A percentile compares a stretch with the other conserved stretches of the same genome.
Evolutionary conservation across 2,797 vertebrate genomes (phyloP).

Genomic region (Diceros bicornis): DNA sequence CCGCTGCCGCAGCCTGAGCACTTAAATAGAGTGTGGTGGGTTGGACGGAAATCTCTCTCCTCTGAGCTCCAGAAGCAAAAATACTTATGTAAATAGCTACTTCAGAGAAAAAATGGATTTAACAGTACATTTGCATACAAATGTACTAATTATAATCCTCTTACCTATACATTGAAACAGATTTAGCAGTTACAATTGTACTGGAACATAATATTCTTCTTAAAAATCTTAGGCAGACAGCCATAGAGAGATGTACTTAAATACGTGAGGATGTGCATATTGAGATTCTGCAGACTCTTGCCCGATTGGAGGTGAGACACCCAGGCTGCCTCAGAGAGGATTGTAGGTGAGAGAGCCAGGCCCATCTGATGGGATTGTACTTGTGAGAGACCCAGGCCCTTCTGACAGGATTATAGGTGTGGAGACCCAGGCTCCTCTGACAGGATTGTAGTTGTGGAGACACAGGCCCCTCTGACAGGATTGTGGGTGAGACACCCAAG

Average conservation of each 20-base stretch:
- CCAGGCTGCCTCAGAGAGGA: rapidly evolving
- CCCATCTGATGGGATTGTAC: too few species aligned
- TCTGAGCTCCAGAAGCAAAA: background rate
- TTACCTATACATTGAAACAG: background rate
- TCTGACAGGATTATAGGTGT: too few species aligned
- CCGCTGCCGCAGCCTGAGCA: rapidly evolving
- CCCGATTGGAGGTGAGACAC: rapidly evolving
- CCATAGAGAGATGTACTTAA: background rate
- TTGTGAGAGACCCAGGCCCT: too few species aligned
- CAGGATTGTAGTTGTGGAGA: too few species aligned
- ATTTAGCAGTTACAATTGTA: background rate
- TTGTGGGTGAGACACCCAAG: too few species aligned
- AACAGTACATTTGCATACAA: background rate
- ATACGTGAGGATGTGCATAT: rapidly evolving
- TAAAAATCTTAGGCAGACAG: background rate
- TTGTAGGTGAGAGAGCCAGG: too few species aligned
- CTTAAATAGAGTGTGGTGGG: background rate
- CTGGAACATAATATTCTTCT: background rate
- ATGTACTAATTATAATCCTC: background rate
- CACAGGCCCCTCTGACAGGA: too few species aligned
- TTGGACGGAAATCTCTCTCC: background rate
- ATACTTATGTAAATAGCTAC: background rate
- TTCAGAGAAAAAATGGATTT: background rate
- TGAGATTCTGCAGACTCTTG: too few species aligned
- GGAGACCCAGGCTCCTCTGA: too few species aligned